These are phyloP conservation scores for human (Homo sapiens) DNA, from an alignment of 2,113 vertebrate species.

Conservation along the genomic window GRCh38 chr1:115654001-115654500, in stretches of 20 bases:
- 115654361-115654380: background rate
- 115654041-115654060: background rate
- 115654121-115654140: background rate
- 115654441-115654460: accelerated
- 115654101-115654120: background rate
- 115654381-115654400: slow-evolving; percentile 11
- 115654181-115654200: no score
- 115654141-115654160: background rate
- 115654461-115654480: background rate
- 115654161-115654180: background rate
- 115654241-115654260: background rate
- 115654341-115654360: background rate
- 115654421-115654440: background rate
- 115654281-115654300: background rate
- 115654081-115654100: background rate
- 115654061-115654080: background rate
- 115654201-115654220: background rate
- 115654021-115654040: no score
- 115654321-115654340: background rate
- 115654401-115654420: background rate
- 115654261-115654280: background rate
- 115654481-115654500: background rate
- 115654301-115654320: background rate
- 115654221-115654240: background rate
- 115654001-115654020: background rate